A percentile compares a stretch with the other conserved stretches of the same genome.
Evolutionary conservation across 2,113 vertebrate genomes (phyloP).

Genomic region (Thamnaconus septentrionalis): DNA sequence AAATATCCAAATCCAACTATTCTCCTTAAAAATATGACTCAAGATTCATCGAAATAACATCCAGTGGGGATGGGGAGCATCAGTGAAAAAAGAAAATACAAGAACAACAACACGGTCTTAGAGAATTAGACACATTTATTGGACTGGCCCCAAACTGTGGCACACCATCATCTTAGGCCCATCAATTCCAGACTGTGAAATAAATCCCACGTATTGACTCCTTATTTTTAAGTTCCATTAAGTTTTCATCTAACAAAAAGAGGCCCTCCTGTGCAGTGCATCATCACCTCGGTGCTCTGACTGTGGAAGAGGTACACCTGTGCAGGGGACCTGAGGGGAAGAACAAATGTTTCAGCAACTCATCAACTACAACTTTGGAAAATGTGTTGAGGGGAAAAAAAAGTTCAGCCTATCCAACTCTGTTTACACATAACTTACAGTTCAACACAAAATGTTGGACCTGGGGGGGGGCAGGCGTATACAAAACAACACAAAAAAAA

Average conservation of each 20-base stretch:
- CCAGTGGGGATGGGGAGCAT: background rate
- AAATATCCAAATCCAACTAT: too few species aligned
- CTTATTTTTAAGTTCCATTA: background rate
- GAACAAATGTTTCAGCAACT: background rate
- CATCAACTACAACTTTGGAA: background rate
- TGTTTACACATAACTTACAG: conserved; percentile 39
- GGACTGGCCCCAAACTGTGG: conserved; percentile 57
- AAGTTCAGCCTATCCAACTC: background rate
- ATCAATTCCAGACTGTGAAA: conserved; percentile 37
- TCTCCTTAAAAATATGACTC: too few species aligned
- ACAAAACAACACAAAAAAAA: background rate
- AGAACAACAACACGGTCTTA: conserved; percentile 24
- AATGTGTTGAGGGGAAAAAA: background rate
- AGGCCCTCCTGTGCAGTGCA: conserved; percentile 48
- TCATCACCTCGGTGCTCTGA: conserved; percentile 60
- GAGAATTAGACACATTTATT: conserved; percentile 65
- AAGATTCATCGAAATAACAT: too few species aligned
- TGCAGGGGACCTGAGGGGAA: conserved; percentile 45
- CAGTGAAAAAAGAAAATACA: background rate
- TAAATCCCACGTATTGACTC: conserved; percentile 30
- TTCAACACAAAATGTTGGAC: conserved; percentile 38
- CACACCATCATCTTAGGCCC: conserved; percentile 29
- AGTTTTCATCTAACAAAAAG: conserved; percentile 26
- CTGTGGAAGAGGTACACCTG: conserved; percentile 42
- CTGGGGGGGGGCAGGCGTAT: too few species aligned